Evolutionary conservation across 2,888 invertebrate genomes (phyloP).

Genomic region (Melanchra persicariae): DNA sequence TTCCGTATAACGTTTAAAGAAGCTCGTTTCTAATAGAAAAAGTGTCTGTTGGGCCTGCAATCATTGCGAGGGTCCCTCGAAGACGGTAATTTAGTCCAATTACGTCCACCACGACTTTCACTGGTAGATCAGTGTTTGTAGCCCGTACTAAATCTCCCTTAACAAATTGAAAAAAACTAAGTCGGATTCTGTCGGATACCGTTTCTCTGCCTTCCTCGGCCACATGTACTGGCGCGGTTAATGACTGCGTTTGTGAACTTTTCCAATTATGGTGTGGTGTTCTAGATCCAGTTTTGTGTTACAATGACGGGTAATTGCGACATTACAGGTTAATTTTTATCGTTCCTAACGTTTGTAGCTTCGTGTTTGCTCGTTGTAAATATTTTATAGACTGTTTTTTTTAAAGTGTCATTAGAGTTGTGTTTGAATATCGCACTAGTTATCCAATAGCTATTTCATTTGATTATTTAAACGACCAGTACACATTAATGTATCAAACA

Average conservation of each 20-base stretch:
- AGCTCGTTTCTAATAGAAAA: constrained; percentile 71
- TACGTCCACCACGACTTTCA: constrained; percentile 74
- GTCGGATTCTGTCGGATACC: constrained; percentile 56
- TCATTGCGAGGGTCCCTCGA: constrained; percentile 68
- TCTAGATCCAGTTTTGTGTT: constrained; percentile 63
- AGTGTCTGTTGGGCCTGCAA: constrained; percentile 67
- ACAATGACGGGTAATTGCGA: constrained; percentile 63
- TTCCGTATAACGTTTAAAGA: constrained; percentile 51
- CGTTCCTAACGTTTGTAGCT: constrained; percentile 49
- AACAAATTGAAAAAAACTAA: constrained; percentile 68
- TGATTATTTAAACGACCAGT: background rate
- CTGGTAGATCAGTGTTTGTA: constrained; percentile 67
- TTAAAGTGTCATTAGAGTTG: background rate
- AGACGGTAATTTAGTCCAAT: constrained; percentile 77
- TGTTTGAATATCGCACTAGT: background rate
- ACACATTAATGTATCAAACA: background rate
- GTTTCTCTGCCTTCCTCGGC: constrained; percentile 60
- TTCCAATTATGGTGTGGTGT: constrained; percentile 62
- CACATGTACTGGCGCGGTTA: constrained; percentile 61
- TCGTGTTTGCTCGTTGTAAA: constrained; percentile 22
- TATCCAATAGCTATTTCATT: background rate
- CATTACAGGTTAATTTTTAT: constrained; percentile 61
- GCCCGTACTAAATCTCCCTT: constrained; percentile 68
- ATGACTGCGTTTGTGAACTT: constrained; percentile 63
- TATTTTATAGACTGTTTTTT: constrained; percentile 1